These are phyloP conservation scores for Archegozetes longisetosus DNA, from an alignment of 1,140 invertebrate species.

Conservation along the genomic window DNA sequence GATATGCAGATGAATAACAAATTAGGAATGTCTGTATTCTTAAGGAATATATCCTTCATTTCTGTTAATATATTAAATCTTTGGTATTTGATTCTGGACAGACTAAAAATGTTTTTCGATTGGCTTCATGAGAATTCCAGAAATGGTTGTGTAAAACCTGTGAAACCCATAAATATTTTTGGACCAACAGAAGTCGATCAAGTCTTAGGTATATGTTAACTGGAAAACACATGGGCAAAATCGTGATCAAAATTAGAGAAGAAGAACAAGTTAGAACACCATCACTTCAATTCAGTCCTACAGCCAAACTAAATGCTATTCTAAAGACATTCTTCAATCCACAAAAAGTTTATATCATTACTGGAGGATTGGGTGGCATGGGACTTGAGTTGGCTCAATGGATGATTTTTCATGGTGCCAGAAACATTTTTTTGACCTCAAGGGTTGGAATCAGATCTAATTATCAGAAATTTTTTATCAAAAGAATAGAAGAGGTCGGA, in stretches of 20 bases:
- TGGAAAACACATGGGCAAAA: slow-evolving; percentile 92
- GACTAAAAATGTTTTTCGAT: slow-evolving; percentile 25
- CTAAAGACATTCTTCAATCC: slow-evolving; percentile 57
- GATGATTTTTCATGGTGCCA: slow-evolving; percentile 67
- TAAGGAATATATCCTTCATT: slow-evolving; percentile 90
- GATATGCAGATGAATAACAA: slow-evolving; percentile 76
- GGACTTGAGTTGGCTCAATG: slow-evolving; percentile 80
- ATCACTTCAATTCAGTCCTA: slow-evolving; percentile 29
- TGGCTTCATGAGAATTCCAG: slow-evolving; percentile 65
- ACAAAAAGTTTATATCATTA: slow-evolving; percentile 67
- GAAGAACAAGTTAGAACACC: slow-evolving; percentile 24
- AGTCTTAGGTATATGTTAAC: slow-evolving; percentile 82
- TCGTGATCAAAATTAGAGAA: slow-evolving; percentile 36
- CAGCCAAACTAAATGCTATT: slow-evolving; percentile 29
- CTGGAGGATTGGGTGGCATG: slow-evolving; percentile 80
- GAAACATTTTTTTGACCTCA: slow-evolving; percentile 64
- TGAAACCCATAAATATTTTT: slow-evolving; percentile 68
- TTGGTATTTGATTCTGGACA: slow-evolving; percentile 51
- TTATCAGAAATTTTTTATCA: slow-evolving; percentile 44
- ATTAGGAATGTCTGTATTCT: slow-evolving; percentile 79
- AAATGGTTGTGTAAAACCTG: slow-evolving; percentile 61
- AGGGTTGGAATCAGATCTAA: slow-evolving; percentile 68
- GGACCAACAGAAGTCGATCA: slow-evolving; percentile 69
- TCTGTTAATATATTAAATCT: slow-evolving; percentile 82
- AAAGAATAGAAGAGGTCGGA: slow-evolving; percentile 44